Base-by-base conservation (phyloP, 2,797 vertebrate species). In the Pyrocephalus nanus region DNA sequence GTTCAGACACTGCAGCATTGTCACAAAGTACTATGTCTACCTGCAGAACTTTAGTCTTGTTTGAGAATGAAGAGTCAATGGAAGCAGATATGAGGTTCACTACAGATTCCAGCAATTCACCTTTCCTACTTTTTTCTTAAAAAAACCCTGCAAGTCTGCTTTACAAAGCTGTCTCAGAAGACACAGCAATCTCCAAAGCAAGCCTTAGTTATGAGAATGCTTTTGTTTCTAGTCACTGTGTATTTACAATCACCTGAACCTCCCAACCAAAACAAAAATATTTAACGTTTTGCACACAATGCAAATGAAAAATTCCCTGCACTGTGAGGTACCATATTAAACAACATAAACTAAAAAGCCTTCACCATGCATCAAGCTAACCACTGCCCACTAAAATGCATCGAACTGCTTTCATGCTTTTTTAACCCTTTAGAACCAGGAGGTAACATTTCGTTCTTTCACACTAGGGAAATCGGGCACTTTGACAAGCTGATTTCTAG, bases 391-490 rank as follows among this genome's bases (percentile, higher is more conserved):
- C 95, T 97, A 97, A 96, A 97, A 97, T 61, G 97, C 97, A 98
- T 95, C 97, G 95, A 97, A 93, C 96, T 97, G 97, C 95, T 98
- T 96, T 98, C 98, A 98, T 98, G 98, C 98, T 97, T 96, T 95
- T 97, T 98, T 98, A 98, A 98, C 98, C 98, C 98, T 98, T 98
- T 98, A 98, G 97, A 98, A 96, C 97, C 97, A 96, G 15, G 61
- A 95, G 72, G 66, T 62, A 90, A 81, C 66, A 83, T 94, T 94
- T 93, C 65, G n/a, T 84, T 93, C 72, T 87, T 93, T 89, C 87
- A 69, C 55, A 12, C 89, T 57, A 92, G 58, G 55, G 70, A 53
- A 85, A 96, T 36, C 50, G 30, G 54, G 84, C 76, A 69, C 74
- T 96, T 93, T 66, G 40, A 74, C 14, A 66, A 38, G 80, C 61